Percentiles rank a stretch among this genome's conserved stretches.
Conservation (phyloP, 2,113 vertebrate genomes). For the Ariopsis seemanni region DNA sequence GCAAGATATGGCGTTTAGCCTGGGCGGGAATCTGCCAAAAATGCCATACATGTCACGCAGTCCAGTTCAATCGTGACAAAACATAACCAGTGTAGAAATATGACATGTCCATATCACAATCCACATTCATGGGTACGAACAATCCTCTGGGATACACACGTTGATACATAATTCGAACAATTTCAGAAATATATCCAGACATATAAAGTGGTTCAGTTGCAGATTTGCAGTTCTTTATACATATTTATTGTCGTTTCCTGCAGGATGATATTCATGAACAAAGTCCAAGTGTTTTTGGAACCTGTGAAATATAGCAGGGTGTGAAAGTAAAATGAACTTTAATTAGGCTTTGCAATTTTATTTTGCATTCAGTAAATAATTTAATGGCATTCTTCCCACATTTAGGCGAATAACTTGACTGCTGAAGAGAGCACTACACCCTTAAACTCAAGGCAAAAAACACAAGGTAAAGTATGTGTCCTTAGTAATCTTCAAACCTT, state of each 20-base stretch:
- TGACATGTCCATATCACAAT: too few relatives aligned
- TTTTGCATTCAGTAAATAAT: not conserved
- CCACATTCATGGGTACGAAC: too few relatives aligned
- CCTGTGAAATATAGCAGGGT: not conserved
- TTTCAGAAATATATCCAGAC: too few relatives aligned
- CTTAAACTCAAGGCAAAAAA: constrained; percentile 58
- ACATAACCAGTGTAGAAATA: too few relatives aligned
- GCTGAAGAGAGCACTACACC: constrained; percentile 63
- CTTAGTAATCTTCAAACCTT: not conserved
- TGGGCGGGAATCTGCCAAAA: too few relatives aligned
- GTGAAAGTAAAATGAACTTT: not conserved
- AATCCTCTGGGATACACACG: too few relatives aligned
- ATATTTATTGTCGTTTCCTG: not conserved
- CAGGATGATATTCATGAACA: not conserved
- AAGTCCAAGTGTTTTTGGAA: not conserved
- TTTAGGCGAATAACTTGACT: constrained; percentile 49
- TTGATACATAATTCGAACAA: too few relatives aligned
- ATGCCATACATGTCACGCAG: too few relatives aligned
- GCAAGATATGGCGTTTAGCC: too few relatives aligned
- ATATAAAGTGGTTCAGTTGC: too few relatives aligned
- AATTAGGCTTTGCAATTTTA: not conserved
- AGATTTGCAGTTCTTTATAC: too few relatives aligned
- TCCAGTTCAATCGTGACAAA: too few relatives aligned
- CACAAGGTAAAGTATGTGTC: constrained; percentile 57
- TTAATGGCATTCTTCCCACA: not conserved